Evolutionary conservation across 2,888 invertebrate genomes (phyloP).

Genomic region (Chironomus riparius): DNA sequence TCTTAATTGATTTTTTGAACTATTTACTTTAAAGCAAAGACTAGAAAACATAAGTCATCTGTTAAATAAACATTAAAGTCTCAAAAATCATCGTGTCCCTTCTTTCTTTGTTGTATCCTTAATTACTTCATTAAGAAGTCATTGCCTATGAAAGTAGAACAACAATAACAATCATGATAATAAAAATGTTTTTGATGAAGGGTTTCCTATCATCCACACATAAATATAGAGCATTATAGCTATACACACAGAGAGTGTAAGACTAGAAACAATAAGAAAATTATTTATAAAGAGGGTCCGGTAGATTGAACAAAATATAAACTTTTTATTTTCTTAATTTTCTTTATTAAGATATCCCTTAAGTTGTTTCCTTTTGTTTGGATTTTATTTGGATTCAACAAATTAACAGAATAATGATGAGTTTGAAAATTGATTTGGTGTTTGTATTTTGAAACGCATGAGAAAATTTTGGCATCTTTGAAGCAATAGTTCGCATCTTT

Average conservation of each 20-base stretch:
- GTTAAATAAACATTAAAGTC: not conserved
- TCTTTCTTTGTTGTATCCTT: not conserved
- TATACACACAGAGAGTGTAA: too few species aligned
- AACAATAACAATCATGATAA: not conserved
- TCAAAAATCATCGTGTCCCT: not conserved
- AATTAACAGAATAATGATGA: not conserved
- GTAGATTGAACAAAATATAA: not conserved
- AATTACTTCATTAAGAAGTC: conserved; percentile 13
- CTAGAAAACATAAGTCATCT: not conserved
- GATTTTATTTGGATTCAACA: not conserved
- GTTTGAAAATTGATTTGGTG: too few species aligned
- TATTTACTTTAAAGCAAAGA: not conserved
- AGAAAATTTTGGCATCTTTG: too few species aligned
- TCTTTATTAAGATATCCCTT: not conserved
- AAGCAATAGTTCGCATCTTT: too few species aligned
- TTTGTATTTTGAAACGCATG: too few species aligned
- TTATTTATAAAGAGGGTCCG: not conserved
- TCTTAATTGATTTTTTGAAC: too few species aligned
- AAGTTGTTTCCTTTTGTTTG: not conserved
- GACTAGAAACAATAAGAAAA: too few species aligned
- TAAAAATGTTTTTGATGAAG: not conserved
- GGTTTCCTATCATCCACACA: not conserved
- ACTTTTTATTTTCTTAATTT: not conserved
- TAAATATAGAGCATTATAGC: not conserved
- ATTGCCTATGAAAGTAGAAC: not conserved